Evolutionary conservation across 1,140 invertebrate genomes (phyloP).

Genomic region (Oscheius sp.): DNA sequence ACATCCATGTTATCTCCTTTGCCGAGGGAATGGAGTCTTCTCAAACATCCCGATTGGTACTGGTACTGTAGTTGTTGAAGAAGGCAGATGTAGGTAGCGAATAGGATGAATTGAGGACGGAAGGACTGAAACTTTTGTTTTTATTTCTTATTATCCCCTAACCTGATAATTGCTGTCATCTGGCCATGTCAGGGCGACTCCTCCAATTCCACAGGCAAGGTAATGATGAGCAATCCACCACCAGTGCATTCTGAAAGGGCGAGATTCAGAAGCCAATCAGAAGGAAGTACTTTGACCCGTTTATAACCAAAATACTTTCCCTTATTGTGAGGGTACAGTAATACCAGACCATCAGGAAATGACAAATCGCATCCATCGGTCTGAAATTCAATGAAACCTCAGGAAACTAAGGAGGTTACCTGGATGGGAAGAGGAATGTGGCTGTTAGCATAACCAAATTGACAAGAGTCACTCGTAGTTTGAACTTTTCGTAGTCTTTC

Average conservation of each 20-base stretch:
- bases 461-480: not conserved
- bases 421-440: not conserved
- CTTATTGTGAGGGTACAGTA: conserved; percentile 98
- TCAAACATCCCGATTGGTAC: conserved; percentile 92
- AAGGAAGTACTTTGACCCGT: conserved; percentile 64
- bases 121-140: conserved; percentile 81
- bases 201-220: conserved; percentile 87
- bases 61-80: conserved; percentile 76
- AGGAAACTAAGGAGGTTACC: not conserved
- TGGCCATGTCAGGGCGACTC: conserved; percentile 96
- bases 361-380: conserved; percentile 84
- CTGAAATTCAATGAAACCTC: conserved; percentile 66
- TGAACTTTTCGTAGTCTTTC: conserved; percentile 7
- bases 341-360: conserved; percentile 95
- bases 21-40: conserved; percentile 87
- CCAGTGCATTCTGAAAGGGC: conserved; percentile 35
- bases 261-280: conserved; percentile 8
- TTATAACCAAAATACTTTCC: conserved; percentile 87
- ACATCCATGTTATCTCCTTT: conserved; percentile 91
- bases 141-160: conserved; percentile 60
- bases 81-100: conserved; percentile 63
- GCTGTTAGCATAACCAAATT: not conserved
- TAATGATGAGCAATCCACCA: conserved; percentile 99
- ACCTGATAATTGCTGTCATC: conserved; percentile 83
- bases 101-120: conserved; percentile 77